Percentiles rank a stretch among this genome's conserved stretches.
These are phyloP conservation scores for Sardina pilchardus DNA, from an alignment of 2,113 vertebrate genomes.

Conservation along the genomic window DNA sequence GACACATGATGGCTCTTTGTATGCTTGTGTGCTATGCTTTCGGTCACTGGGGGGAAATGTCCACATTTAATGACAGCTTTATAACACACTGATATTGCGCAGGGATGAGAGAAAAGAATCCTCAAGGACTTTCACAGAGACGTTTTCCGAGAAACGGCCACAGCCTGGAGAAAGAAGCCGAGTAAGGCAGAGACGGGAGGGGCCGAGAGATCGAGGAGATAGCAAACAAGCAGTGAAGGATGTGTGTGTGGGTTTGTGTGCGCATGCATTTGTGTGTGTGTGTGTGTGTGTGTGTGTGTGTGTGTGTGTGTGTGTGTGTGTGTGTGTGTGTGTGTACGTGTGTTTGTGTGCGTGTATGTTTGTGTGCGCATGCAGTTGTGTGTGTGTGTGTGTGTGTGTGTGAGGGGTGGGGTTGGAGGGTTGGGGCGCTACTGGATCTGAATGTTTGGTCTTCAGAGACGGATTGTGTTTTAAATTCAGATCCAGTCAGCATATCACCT, in stretches of 20 bases:
- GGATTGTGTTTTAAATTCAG: constrained; percentile 39
- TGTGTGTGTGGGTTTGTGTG: background rate
- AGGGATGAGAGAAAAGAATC: constrained; percentile 6
- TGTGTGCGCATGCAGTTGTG: background rate
- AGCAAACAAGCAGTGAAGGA: background rate
- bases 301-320: background rate
- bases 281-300: constrained; percentile 15
- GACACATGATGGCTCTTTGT: background rate
- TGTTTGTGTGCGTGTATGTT: background rate
- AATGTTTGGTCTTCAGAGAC: constrained; percentile 18
- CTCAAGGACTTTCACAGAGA: background rate
- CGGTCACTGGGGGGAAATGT: background rate
- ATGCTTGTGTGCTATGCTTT: background rate
- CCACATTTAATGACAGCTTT: background rate
- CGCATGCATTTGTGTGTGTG: background rate
- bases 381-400: constrained; percentile 4
- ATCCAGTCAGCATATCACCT: no score
- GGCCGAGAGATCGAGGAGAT: constrained; percentile 5
- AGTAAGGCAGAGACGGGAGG: constrained; percentile 24
- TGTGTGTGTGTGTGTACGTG: background rate
- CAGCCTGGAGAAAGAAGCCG: background rate
- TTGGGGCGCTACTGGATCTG: background rate
- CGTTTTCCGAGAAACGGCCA: background rate
- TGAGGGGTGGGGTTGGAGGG: background rate
- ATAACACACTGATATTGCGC: background rate